A percentile compares a stretch with the other conserved stretches of the same genome.
phyloP scores from a whole-genome alignment of 2,888 invertebrate genomes.

The Cheilosia variabilis region DNA sequence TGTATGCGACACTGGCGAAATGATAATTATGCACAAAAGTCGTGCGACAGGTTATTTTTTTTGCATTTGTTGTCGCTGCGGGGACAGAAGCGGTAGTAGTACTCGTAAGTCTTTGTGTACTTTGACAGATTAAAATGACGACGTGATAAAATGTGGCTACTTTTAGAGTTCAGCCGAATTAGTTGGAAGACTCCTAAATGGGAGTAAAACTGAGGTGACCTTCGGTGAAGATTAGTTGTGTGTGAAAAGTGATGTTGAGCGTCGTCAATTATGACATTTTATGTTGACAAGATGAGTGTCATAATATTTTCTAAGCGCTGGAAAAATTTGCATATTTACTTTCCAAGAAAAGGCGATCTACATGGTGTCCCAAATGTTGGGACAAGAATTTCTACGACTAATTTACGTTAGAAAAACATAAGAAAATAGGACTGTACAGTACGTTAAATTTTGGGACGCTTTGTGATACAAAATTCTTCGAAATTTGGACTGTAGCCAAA shows the following conservation, averaged over 20 bases:
- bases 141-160: constrained; percentile 26
- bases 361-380: constrained; percentile 4
- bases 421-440: not conserved
- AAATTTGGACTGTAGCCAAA: too few species aligned
- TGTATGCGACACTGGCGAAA: constrained; percentile 46
- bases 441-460: too few species aligned
- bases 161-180: constrained; percentile 43
- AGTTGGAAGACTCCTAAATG: not conserved
- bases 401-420: not conserved
- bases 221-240: constrained; percentile 33
- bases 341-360: not conserved
- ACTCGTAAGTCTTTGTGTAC: constrained; percentile 20
- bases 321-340: not conserved
- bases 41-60: constrained; percentile 67
- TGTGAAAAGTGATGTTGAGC: constrained; percentile 23
- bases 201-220: constrained; percentile 26
- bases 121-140: constrained; percentile 51
- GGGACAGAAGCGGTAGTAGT: constrained; percentile 28
- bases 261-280: not conserved
- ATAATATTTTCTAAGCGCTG: not conserved
- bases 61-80: constrained; percentile 3
- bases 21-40: constrained; percentile 63
- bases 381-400: not conserved
- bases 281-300: constrained; percentile 5
- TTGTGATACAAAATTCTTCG: too few species aligned